phyloP scores from a whole-genome alignment of 2,113 vertebrate genomes.

The Archocentrus centrarchus region DNA sequence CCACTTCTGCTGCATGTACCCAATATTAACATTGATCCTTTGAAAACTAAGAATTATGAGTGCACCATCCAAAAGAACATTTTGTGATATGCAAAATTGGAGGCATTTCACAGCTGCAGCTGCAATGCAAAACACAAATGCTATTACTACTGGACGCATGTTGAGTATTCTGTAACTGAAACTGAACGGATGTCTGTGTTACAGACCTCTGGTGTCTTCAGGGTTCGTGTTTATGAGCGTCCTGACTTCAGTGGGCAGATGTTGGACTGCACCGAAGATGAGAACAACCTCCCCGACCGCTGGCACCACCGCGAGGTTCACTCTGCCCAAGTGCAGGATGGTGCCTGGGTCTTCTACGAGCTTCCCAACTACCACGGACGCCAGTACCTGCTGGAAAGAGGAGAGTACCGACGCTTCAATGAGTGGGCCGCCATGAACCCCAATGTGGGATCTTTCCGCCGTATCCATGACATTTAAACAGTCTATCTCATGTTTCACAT shows the following conservation, averaged over 20 bases:
- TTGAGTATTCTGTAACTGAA: not conserved
- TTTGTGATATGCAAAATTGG: not conserved
- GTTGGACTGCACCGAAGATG: slow-evolving; percentile 56
- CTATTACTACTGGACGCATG: not conserved
- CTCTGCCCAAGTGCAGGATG: slow-evolving; percentile 65
- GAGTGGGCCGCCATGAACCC: slow-evolving; percentile 65
- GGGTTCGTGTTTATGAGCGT: slow-evolving; percentile 51
- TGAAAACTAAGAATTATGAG: not conserved
- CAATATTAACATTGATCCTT: not conserved
- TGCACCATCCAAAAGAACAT: not conserved
- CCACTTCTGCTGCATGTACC: not conserved
- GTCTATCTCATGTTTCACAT: not conserved
- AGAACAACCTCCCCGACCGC: slow-evolving; percentile 23
- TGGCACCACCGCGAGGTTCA: slow-evolving; percentile 51
- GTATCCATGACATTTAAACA: slow-evolving; percentile 21
- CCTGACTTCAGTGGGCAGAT: slow-evolving; percentile 58
- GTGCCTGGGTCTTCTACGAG: slow-evolving; percentile 68
- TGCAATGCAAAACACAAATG: not conserved
- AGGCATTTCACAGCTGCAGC: not conserved
- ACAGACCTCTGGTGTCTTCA: slow-evolving; percentile 30
- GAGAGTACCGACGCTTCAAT: slow-evolving; percentile 56
- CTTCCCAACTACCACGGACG: slow-evolving; percentile 63
- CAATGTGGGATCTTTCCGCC: slow-evolving; percentile 58
- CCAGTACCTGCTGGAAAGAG: slow-evolving; percentile 65
- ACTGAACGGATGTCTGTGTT: not conserved